Evolutionary conservation across 2,113 vertebrate genomes (phyloP).

Genomic region (Eublepharis macularius): DNA sequence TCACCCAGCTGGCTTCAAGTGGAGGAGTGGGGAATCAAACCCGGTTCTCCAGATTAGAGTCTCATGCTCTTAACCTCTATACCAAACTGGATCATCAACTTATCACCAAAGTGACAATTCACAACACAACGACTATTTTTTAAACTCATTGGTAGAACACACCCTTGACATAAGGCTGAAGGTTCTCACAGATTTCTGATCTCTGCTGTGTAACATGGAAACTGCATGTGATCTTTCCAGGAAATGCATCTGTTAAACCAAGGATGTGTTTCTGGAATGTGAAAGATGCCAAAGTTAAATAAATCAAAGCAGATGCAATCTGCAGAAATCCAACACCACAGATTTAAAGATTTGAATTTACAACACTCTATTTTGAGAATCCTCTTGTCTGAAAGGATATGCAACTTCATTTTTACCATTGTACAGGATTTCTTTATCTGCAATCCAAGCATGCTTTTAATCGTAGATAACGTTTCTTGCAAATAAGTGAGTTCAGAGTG

Average conservation of each 20-base stretch:
- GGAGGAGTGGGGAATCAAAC: too few relatives aligned
- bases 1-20: too few relatives aligned
- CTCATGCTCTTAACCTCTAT: not conserved
- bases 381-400: not conserved
- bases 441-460: not conserved
- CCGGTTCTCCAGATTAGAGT: too few relatives aligned
- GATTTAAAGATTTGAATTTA: not conserved
- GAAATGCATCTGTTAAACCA: conserved; percentile 81
- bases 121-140: not conserved
- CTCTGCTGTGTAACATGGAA: conserved; percentile 89
- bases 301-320: conserved; percentile 66
- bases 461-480: not conserved
- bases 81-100: too few relatives aligned
- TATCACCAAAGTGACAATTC: not conserved
- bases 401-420: not conserved
- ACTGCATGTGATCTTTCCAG: conserved; percentile 84
- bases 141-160: conserved; percentile 26
- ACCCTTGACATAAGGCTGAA: conserved; percentile 85
- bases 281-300: conserved; percentile 60
- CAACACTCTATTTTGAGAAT: not conserved
- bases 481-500: not conserved
- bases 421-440: not conserved
- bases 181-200: conserved; percentile 75
- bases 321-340: not conserved
- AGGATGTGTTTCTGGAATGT: conserved; percentile 85